Evolutionary conservation across 2,888 invertebrate species (phyloP).

Genomic region (Trichogramma dendrolimi): DNA sequence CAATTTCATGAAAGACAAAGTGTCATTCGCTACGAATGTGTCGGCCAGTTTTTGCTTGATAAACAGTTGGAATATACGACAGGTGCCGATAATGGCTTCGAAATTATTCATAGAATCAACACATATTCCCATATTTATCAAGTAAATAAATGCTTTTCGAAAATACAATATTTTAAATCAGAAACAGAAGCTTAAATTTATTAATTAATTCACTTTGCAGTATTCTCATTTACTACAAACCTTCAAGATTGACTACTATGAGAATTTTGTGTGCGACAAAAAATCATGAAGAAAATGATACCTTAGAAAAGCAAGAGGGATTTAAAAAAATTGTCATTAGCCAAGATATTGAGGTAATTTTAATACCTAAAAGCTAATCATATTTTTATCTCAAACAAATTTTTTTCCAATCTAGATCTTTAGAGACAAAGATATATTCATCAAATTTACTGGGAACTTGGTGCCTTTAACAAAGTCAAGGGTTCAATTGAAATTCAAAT

Average conservation of each 20-base stretch:
- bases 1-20: conserved; percentile 93
- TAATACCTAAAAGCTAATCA: neutral
- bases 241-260: conserved; percentile 76
- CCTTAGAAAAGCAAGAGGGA: conserved; percentile 88
- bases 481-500: conserved; percentile 84
- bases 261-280: conserved; percentile 98
- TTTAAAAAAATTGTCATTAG: conserved; percentile 96
- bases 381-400: neutral
- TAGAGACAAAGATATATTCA: conserved; percentile 77
- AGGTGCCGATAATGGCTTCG: conserved; percentile 93
- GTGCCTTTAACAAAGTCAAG: conserved; percentile 97
- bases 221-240: conserved; percentile 94
- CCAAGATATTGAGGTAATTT: conserved; percentile 80
- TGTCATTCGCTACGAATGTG: conserved; percentile 61
- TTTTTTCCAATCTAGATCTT: neutral
- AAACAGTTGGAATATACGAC: conserved; percentile 92
- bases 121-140: conserved; percentile 91
- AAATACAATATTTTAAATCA: neutral
- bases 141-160: conserved; percentile 51
- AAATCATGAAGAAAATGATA: conserved; percentile 91
- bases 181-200: neutral
- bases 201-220: conserved; percentile 39
- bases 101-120: conserved; percentile 83
- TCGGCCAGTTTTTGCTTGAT: conserved; percentile 87
- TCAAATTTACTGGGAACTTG: conserved; percentile 97